phyloP scores from a whole-genome alignment of 1,140 invertebrate genomes.

The Orchesella cincta region DNA sequence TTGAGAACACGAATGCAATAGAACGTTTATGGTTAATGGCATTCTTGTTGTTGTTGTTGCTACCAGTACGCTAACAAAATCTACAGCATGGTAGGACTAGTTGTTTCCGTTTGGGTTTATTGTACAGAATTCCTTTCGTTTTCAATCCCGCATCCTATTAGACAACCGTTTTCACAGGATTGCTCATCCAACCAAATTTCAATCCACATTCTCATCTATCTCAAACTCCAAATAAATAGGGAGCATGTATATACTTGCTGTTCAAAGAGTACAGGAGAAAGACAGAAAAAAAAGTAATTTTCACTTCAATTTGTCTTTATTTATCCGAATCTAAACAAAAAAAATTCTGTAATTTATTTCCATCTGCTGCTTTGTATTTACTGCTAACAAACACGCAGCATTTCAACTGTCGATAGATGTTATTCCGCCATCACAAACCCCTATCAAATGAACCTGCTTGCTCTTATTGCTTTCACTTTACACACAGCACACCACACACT shows the following conservation, averaged over 20 bases:
- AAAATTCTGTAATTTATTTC: constrained; percentile 12
- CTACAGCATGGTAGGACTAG: background rate
- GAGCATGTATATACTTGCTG: background rate
- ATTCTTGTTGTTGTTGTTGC: background rate
- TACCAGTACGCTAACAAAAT: background rate
- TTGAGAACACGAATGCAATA: no score
- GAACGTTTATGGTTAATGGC: background rate
- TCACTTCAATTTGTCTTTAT: constrained; percentile 25
- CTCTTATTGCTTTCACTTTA: background rate
- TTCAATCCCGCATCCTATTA: background rate
- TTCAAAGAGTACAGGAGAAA: no score
- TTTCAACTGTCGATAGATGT: no score
- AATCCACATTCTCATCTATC: background rate
- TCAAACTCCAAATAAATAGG: background rate
- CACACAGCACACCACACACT: background rate
- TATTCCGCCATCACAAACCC: background rate
- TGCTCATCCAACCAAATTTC: constrained; percentile 24
- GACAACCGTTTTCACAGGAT: constrained; percentile 3
- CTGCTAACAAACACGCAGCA: no score
- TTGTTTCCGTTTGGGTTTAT: constrained; percentile 14
- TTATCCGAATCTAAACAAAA: constrained; percentile 27
- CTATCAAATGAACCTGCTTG: background rate
- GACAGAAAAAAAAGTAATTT: no score
- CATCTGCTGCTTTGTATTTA: background rate
- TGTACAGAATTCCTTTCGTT: background rate